phyloP scores from a whole-genome alignment of 2,888 invertebrate species.

The Drosophila anomelani region DNA sequence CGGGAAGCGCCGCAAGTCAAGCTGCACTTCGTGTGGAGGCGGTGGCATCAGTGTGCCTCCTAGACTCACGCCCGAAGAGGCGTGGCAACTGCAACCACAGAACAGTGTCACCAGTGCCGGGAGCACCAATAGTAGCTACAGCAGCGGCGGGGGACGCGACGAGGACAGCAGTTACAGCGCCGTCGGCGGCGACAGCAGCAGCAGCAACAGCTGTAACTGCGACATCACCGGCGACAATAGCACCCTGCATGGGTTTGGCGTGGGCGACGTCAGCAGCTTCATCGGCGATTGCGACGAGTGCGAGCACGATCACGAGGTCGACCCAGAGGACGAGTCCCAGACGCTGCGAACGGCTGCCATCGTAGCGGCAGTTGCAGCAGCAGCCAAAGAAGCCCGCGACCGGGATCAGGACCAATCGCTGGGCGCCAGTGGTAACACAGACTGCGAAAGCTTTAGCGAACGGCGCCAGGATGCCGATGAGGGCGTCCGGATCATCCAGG shows the following conservation, averaged over 20 bases:
- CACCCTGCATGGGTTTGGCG: conserved; percentile 81
- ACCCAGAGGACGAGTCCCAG: conserved; percentile 63
- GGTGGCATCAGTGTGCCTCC: conserved; percentile 36
- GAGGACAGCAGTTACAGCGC: conserved; percentile 71
- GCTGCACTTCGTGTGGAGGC: conserved; percentile 64
- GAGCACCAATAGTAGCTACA: conserved; percentile 69
- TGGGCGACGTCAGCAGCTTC: conserved; percentile 79
- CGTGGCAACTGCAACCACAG: conserved; percentile 71
- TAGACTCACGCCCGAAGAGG: conserved; percentile 67
- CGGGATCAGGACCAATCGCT: conserved; percentile 26
- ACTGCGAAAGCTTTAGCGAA: conserved; percentile 73
- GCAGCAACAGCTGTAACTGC: conserved; percentile 82
- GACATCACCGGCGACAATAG: conserved; percentile 83
- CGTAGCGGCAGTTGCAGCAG: conserved; percentile 73
- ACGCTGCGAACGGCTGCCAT: conserved; percentile 71
- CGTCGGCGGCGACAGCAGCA: conserved; percentile 74
- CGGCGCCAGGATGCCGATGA: conserved; percentile 62
- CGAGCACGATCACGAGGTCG: conserved; percentile 58
- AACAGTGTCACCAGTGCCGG: conserved; percentile 72
- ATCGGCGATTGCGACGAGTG: conserved; percentile 73
- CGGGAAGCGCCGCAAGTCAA: conserved; percentile 63
- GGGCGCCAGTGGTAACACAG: conserved; percentile 56
- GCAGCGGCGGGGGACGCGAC: conserved; percentile 64
- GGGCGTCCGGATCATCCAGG: conserved; percentile 59
- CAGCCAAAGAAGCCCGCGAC: conserved; percentile 59